Conservation (phyloP, 2,113 vertebrate genomes). For the Dermatemys mawii region DNA sequence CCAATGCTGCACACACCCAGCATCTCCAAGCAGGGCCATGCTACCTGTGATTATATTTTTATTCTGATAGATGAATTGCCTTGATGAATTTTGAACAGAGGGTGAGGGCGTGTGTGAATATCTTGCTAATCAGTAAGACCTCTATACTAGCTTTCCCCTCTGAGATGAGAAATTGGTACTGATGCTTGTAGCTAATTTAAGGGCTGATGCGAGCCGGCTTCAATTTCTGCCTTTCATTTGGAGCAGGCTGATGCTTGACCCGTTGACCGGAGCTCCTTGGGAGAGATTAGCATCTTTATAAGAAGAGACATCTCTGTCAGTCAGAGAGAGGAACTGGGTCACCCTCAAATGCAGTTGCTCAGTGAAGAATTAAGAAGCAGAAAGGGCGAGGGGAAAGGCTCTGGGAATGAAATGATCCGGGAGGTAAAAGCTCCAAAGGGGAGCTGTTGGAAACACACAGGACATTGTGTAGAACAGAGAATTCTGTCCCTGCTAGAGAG, state of each 20-base stretch:
- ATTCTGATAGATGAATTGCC: background rate
- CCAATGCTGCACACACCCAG: background rate
- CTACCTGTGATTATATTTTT: background rate
- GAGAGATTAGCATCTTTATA: background rate
- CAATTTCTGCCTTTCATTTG: background rate
- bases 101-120: background rate
- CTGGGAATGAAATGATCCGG: background rate
- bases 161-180: background rate
- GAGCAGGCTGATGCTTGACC: background rate
- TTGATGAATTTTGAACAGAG: background rate
- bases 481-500: background rate
- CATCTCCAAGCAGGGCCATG: background rate
- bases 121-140: background rate
- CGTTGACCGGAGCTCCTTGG: background rate
- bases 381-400: background rate
- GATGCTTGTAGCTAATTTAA: background rate
- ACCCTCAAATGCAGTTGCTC: background rate
- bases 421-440: background rate
- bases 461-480: background rate
- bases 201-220: background rate
- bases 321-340: background rate
- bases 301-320: background rate
- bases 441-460: background rate
- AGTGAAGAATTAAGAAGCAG: background rate
- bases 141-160: background rate